Evolutionary conservation across 2,888 invertebrate genomes (phyloP), one percentile per base, ranked within the genome.

Genomic region (Ecliptopera silaceata): DNA sequence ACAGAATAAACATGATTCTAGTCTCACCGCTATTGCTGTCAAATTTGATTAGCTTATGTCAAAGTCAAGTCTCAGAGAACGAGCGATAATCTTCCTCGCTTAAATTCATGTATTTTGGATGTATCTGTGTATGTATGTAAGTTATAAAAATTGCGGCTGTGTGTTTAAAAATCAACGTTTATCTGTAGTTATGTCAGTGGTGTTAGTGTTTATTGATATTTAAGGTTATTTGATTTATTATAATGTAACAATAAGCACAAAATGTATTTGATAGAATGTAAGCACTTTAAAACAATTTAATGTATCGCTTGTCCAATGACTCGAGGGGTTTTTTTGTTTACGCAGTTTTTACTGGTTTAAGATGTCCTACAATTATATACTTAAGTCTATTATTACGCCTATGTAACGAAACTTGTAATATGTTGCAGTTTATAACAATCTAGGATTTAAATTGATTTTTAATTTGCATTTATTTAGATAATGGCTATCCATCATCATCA

Each of bases 91-190:
- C 42, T 41, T 43, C 34, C 13, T 47, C 36, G 32, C 32, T 49
- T 52, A 36, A 47, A 36, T 47, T 18, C n/a, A 22, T 18, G 20
- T 47, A 36, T 11, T 26, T 29, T 38, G 26, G 26, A 20, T 38
- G 38, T 47, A 38, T 34, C 34, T 46, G 32, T 31, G 52, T 58
- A 43, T 61, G 38, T 52, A 42, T 53, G 50, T 52, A 47, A 45
- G n/a, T 42, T 53, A 58, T 31, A 51, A 51, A 51, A 43, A 50
- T 47, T 58, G 39, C 49, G 62, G 56, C 59, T 56, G 58, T 56
- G 58, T 62, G 53, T 49, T 39, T 49, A 58, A 29, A 39, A 51
- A 55, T 57, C 51, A 55, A 48, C 12, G 38, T 54, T 41, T 36
- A 32, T 45, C n/a, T 53, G 45, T 44, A 49, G 45, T 41, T 29